These are phyloP conservation scores for Urocynchramus pylzowi DNA, from an alignment of 2,113 vertebrate genomes.

Conservation along the genomic window DNA sequence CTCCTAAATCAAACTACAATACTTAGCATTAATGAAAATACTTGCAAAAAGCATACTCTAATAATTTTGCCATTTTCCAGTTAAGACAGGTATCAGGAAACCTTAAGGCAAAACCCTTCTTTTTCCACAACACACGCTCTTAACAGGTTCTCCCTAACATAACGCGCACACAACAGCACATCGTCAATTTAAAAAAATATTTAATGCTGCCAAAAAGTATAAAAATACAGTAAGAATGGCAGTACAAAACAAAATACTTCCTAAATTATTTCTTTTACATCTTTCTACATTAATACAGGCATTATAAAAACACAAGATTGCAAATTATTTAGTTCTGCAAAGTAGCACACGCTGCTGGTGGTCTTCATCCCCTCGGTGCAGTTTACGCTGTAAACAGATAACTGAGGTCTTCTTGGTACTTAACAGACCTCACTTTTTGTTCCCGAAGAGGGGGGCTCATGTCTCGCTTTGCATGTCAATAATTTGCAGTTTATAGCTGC, in stretches of 20 bases:
- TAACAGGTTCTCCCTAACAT: constrained; percentile 37
- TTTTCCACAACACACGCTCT: not conserved
- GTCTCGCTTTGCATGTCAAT: constrained; percentile 79
- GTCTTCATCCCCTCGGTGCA: constrained; percentile 77
- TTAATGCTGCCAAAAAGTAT: constrained; percentile 85
- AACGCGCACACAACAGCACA: constrained; percentile 65
- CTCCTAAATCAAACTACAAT: not conserved
- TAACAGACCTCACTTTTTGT: constrained; percentile 75
- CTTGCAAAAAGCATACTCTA: not conserved
- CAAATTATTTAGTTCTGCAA: constrained; percentile 71
- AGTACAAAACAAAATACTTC: constrained; percentile 80
- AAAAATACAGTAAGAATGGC: constrained; percentile 84
- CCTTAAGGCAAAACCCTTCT: not conserved
- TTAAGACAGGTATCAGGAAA: not conserved
- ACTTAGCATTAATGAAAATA: not conserved
- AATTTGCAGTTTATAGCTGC: constrained; percentile 79
- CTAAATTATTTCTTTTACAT: constrained; percentile 77
- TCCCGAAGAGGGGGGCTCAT: constrained; percentile 74
- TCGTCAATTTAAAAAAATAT: constrained; percentile 81
- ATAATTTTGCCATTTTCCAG: not conserved
- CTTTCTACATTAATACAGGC: constrained; percentile 76
- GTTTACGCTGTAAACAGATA: constrained; percentile 85
- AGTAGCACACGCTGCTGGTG: constrained; percentile 77
- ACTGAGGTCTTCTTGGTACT: constrained; percentile 71
- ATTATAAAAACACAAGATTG: constrained; percentile 73